Conservation (phyloP, 1,140 invertebrate genomes). For the Scaptomyza graminum region DNA sequence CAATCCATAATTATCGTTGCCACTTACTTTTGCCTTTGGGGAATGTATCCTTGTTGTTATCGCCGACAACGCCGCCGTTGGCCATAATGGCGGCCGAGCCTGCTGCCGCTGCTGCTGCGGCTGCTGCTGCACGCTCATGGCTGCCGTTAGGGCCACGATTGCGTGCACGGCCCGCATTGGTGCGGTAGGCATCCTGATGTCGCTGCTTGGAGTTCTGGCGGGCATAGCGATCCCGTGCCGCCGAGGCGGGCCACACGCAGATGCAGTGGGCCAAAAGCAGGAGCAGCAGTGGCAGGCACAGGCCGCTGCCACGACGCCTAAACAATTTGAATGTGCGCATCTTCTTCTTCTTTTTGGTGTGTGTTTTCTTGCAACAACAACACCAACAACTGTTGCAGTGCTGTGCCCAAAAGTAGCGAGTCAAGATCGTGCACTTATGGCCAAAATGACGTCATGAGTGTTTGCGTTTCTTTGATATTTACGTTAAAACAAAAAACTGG, state of each 20-base stretch:
- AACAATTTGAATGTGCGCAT: conserved; percentile 44
- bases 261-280: conserved; percentile 54
- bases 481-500: conserved; percentile 7
- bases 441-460: conserved; percentile 63
- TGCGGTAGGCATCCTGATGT: conserved; percentile 50
- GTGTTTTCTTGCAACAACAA: no score
- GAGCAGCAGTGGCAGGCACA: conserved; percentile 52
- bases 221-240: conserved; percentile 59
- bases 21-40: conserved; percentile 84
- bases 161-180: conserved; percentile 21
- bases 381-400: conserved; percentile 3
- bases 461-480: conserved; percentile 7
- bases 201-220: conserved; percentile 51
- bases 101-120: not conserved
- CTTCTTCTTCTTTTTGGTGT: not conserved
- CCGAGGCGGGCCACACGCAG: conserved; percentile 63
- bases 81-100: conserved; percentile 1
- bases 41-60: conserved; percentile 70
- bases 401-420: conserved; percentile 10
- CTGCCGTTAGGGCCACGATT: conserved; percentile 18
- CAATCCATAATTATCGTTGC: no score
- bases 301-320: conserved; percentile 37
- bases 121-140: conserved; percentile 15
- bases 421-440: conserved; percentile 8
- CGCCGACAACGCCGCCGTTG: conserved; percentile 33